Percentiles rank a stretch among this genome's conserved stretches.
Evolutionary conservation across 2,797 vertebrate genomes (phyloP).

Genomic region (Acridotheres tristis): DNA sequence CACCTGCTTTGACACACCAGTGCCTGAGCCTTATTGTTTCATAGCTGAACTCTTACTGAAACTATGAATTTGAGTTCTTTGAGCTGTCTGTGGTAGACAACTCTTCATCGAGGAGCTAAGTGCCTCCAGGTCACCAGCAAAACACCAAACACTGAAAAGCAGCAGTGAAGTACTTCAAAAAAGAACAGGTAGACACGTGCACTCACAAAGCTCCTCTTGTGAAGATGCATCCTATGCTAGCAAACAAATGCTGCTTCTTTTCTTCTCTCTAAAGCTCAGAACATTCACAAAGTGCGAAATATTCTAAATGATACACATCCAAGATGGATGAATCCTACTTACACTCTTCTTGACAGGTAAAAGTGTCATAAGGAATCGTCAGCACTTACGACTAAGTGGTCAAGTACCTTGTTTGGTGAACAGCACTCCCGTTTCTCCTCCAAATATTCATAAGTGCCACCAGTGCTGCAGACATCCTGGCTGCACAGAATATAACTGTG

Average conservation of each 20-base stretch:
- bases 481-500: not conserved
- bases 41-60: not conserved
- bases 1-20: not conserved
- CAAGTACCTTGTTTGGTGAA: slow-evolving; percentile 41
- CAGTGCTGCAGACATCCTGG: not conserved
- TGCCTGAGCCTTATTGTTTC: not conserved
- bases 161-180: slow-evolving; percentile 17
- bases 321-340: slow-evolving; percentile 19
- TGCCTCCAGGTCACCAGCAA: slow-evolving; percentile 23
- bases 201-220: slow-evolving; percentile 22
- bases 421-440: not conserved
- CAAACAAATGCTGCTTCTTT: slow-evolving; percentile 25
- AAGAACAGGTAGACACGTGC: not conserved
- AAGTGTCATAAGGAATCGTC: not conserved
- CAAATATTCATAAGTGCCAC: not conserved
- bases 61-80: not conserved
- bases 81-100: slow-evolving; percentile 24
- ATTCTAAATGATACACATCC: slow-evolving; percentile 10
- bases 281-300: not conserved
- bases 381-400: not conserved
- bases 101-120: not conserved
- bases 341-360: slow-evolving; percentile 24
- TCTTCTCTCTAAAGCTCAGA: slow-evolving; percentile 18
- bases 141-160: slow-evolving; percentile 39
- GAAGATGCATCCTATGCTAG: slow-evolving; percentile 15